Evolutionary conservation across 1,140 invertebrate genomes (phyloP).

Genomic region (Pogonomyrmex californicus): DNA sequence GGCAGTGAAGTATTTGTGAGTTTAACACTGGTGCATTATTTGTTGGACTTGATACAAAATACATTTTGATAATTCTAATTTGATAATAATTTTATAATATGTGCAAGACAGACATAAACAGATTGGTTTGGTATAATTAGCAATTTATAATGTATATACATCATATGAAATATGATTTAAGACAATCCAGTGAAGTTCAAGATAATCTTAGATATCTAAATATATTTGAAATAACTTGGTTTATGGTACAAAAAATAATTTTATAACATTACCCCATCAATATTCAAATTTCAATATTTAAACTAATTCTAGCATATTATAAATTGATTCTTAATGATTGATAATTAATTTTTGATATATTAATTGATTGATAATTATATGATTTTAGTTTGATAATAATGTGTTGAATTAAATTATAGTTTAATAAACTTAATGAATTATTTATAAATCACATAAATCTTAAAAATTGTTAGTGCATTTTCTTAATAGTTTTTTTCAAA

Average conservation of each 20-base stretch:
- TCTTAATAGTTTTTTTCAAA: not conserved
- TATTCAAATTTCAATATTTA: not conserved
- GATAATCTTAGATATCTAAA: not conserved
- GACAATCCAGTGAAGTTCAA: not conserved
- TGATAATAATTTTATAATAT: not conserved
- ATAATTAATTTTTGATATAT: not conserved
- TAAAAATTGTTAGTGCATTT: not conserved
- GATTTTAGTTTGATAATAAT: not conserved
- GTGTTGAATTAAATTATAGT: not conserved
- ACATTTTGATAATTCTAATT: constrained; percentile 5
- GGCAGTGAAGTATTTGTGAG: constrained; percentile 23
- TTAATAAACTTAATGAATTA: not conserved
- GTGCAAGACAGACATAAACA: not conserved
- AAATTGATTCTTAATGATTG: not conserved
- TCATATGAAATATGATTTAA: not conserved
- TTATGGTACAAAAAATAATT: not conserved
- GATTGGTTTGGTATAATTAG: not conserved
- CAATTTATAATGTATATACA: not conserved
- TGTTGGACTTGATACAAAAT: not conserved
- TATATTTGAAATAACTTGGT: not conserved
- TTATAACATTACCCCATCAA: not conserved
- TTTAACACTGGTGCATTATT: constrained; percentile 39
- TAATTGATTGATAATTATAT: not conserved
- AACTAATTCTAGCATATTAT: not conserved
- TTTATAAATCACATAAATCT: not conserved